Evolutionary conservation across 2,797 vertebrate species (phyloP).

Genomic region (Chromis chromis): DNA sequence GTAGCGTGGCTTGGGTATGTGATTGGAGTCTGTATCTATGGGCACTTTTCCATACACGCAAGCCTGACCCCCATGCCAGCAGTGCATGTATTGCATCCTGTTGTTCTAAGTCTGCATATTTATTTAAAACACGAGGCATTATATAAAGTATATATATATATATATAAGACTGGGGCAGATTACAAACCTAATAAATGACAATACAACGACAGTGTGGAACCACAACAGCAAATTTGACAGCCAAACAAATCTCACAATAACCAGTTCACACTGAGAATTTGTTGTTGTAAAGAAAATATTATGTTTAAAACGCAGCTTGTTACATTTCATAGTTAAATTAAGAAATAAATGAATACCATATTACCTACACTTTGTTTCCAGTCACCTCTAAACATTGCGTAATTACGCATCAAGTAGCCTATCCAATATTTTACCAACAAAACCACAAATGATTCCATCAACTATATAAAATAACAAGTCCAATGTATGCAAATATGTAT

Average conservation of each 20-base stretch:
- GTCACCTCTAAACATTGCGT: constrained; percentile 7
- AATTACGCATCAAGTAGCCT: constrained; percentile 53
- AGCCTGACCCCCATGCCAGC: constrained; percentile 61
- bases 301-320: not conserved
- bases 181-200: not conserved
- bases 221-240: not conserved
- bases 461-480: not conserved
- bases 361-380: not conserved
- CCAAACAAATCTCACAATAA: not conserved
- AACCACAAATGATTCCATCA: not conserved
- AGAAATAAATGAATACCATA: not conserved
- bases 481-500: no score
- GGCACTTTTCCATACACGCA: constrained; percentile 44
- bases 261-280: not conserved
- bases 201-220: not conserved
- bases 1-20: constrained; percentile 87
- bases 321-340: not conserved
- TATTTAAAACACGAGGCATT: not conserved
- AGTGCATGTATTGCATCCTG: constrained; percentile 50
- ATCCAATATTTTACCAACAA: not conserved
- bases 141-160: not conserved
- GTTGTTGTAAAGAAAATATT: not conserved
- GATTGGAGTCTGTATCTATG: constrained; percentile 62
- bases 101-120: not conserved
- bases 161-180: not conserved